Evolutionary conservation across 2,113 vertebrate species (phyloP).

Genomic region (Dissostichus mawsoni): DNA sequence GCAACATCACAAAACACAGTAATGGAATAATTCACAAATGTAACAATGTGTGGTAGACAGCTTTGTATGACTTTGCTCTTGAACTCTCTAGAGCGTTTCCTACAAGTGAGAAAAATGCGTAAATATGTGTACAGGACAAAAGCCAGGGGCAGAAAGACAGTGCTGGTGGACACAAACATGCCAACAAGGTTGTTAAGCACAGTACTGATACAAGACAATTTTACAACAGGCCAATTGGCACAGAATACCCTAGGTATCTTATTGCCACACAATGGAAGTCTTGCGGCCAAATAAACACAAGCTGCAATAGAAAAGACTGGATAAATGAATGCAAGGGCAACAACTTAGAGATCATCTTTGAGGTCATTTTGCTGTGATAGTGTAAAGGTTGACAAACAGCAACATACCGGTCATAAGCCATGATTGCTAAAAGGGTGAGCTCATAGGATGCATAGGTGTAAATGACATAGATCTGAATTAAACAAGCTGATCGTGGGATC

Average conservation of each 20-base stretch:
- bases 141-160: constrained; percentile 64
- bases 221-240: constrained; percentile 73
- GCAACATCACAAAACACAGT: constrained; percentile 70
- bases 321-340: constrained; percentile 49
- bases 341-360: constrained; percentile 41
- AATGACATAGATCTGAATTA: constrained; percentile 78
- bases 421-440: constrained; percentile 77
- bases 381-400: constrained; percentile 83
- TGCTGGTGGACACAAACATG: constrained; percentile 43
- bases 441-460: constrained; percentile 81
- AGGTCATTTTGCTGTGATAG: constrained; percentile 79
- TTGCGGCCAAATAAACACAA: constrained; percentile 61
- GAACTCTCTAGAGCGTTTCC: constrained; percentile 46
- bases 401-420: constrained; percentile 82
- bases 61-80: constrained; percentile 68
- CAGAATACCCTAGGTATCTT: constrained; percentile 78
- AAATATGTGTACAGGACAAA: constrained; percentile 71
- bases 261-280: constrained; percentile 78
- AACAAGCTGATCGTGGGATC: constrained; percentile 73
- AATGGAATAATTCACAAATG: constrained; percentile 67
- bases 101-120: constrained; percentile 65
- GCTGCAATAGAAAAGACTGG: constrained; percentile 62
- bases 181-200: constrained; percentile 65
- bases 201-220: constrained; percentile 71
- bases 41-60: constrained; percentile 72